Evolutionary conservation across 2,888 invertebrate species (phyloP).

Genomic region (Drosophila niveifrons): DNA sequence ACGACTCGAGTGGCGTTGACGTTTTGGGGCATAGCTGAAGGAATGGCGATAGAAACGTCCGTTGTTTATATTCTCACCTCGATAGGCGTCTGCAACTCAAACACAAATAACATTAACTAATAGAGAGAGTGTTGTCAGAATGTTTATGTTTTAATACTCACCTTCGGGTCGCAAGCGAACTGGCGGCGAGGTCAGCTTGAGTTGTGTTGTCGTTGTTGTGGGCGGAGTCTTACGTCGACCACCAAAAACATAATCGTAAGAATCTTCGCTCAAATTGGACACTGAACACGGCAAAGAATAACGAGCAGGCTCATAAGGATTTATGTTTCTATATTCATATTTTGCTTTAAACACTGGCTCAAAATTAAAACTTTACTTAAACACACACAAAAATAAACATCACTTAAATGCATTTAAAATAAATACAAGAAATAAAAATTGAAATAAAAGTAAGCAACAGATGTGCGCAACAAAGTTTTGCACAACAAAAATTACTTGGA

Average conservation of each 20-base stretch:
- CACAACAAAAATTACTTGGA: slow-evolving; percentile 30
- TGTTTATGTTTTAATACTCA: slow-evolving; percentile 59
- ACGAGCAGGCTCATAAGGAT: slow-evolving; percentile 60
- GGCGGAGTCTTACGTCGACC: slow-evolving; percentile 86
- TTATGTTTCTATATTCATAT: slow-evolving; percentile 15
- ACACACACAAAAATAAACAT: slow-evolving; percentile 17
- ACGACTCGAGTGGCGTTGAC: slow-evolving; percentile 83
- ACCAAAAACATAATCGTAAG: slow-evolving; percentile 86
- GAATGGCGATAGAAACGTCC: slow-evolving; percentile 86
- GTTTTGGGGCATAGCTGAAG: slow-evolving; percentile 85
- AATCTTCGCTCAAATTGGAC: slow-evolving; percentile 86
- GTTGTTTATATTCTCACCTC: slow-evolving; percentile 84
- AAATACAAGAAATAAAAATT: background rate
- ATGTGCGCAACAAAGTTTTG: slow-evolving; percentile 49
- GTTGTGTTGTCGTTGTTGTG: slow-evolving; percentile 84
- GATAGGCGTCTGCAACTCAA: slow-evolving; percentile 80
- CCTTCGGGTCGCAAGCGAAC: slow-evolving; percentile 86
- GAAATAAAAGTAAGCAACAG: slow-evolving; percentile 24
- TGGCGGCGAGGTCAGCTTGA: slow-evolving; percentile 86
- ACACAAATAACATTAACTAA: background rate
- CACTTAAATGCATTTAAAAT: slow-evolving; percentile 7
- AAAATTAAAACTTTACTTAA: slow-evolving; percentile 10
- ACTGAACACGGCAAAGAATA: slow-evolving; percentile 75
- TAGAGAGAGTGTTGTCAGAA: too few species aligned
- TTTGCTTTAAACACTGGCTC: slow-evolving; percentile 29